These are phyloP conservation scores for Platyrinchus mystaceus DNA, from an alignment of 2,797 vertebrate genomes.

Conservation along the genomic window DNA sequence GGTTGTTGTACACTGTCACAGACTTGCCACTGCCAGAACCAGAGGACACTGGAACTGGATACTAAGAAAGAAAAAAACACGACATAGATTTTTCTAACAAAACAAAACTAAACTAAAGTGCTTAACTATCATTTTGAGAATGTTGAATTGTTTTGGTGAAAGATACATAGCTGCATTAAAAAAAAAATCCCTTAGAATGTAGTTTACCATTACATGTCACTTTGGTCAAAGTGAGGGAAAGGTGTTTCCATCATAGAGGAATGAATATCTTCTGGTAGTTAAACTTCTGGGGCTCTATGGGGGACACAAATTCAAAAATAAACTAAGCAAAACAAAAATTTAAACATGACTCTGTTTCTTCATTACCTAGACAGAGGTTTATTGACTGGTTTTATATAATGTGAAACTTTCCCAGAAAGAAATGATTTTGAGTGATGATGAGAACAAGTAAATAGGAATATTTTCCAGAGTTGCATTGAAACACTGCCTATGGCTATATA, in stretches of 20 bases:
- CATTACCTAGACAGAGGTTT: background rate
- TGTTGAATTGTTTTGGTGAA: background rate
- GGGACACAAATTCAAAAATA: background rate
- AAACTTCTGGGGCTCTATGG: background rate
- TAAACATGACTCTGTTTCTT: background rate
- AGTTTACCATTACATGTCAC: background rate
- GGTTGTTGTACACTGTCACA: background rate
- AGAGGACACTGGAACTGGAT: background rate
- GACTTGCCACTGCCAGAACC: background rate
- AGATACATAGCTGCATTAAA: background rate
- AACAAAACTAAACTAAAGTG: background rate
- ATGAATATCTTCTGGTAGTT: background rate
- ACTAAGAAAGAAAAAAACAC: background rate
- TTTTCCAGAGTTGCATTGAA: background rate
- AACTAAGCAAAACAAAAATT: background rate
- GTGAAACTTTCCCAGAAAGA: background rate
- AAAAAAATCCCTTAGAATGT: background rate
- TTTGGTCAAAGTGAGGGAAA: background rate
- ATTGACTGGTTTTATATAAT: background rate
- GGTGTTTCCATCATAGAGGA: background rate
- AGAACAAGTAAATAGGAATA: background rate
- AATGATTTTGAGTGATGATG: background rate
- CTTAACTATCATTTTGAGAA: background rate
- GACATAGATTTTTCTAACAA: background rate
- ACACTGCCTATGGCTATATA: background rate